phyloP scores from a whole-genome alignment of 2,888 invertebrate species.

The Phymatocera aterrima region DNA sequence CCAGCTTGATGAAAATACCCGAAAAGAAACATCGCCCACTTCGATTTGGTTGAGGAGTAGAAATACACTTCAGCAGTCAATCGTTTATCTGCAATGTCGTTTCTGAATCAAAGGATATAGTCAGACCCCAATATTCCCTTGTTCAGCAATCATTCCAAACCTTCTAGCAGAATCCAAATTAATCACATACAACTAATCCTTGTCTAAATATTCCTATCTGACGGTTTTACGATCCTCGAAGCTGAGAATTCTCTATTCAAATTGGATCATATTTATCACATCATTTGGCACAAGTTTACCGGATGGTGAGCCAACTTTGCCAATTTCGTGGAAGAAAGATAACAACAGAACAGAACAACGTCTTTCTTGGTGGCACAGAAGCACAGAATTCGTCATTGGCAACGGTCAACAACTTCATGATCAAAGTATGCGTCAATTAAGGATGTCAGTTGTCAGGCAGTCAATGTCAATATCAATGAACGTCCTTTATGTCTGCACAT shows the following conservation, averaged over 20 bases:
- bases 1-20: not conserved
- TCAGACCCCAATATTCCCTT: not conserved
- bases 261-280: constrained; percentile 19
- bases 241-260: not conserved
- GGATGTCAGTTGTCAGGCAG: constrained; percentile 68
- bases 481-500: constrained; percentile 62
- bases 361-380: constrained; percentile 60
- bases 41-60: not conserved
- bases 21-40: not conserved
- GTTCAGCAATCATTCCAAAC: constrained; percentile 11
- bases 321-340: constrained; percentile 39
- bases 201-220: not conserved
- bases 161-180: not conserved
- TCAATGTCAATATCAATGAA: constrained; percentile 65
- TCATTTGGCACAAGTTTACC: constrained; percentile 29
- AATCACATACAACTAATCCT: constrained; percentile 23
- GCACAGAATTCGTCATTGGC: constrained; percentile 63
- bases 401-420: constrained; percentile 62
- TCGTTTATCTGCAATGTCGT: not conserved
- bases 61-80: not conserved
- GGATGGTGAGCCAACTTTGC: constrained; percentile 32
- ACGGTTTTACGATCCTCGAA: not conserved
- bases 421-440: constrained; percentile 71
- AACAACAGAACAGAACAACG: constrained; percentile 52
- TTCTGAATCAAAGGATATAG: not conserved